Evolutionary conservation across 2,888 invertebrate genomes (phyloP).

Genomic region (Drosophila robusta): DNA sequence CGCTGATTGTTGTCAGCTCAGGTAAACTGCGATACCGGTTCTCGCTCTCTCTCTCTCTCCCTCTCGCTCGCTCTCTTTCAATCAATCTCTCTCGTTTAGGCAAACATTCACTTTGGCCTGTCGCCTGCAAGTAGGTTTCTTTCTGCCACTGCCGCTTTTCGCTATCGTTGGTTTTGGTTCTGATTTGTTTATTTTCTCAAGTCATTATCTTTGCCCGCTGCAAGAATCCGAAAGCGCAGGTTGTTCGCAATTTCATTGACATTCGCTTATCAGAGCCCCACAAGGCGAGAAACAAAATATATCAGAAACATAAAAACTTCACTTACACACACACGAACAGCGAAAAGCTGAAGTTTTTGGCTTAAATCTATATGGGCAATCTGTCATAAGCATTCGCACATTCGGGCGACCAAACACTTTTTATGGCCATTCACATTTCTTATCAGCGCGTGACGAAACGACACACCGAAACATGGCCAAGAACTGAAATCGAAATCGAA

Average conservation of each 20-base stretch:
- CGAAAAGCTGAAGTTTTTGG: constrained; percentile 2
- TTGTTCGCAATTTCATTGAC: constrained; percentile 40
- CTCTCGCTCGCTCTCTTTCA: constrained; percentile 9
- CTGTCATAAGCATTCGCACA: constrained; percentile 32
- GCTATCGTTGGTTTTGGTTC: constrained; percentile 38
- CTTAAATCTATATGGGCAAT: constrained; percentile 7
- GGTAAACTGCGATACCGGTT: constrained; percentile 49
- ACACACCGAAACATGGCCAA: constrained; percentile 29
- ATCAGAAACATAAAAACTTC: not conserved
- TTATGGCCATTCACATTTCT: constrained; percentile 44
- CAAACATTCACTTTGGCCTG: constrained; percentile 4
- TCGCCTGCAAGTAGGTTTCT: constrained; percentile 7
- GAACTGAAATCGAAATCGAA: constrained; percentile 35
- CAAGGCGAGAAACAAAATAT: not conserved
- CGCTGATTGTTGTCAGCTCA: constrained; percentile 68
- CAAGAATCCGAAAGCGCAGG: constrained; percentile 30
- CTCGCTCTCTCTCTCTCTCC: constrained; percentile 10
- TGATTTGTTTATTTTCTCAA: constrained; percentile 44
- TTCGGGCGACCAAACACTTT: constrained; percentile 32
- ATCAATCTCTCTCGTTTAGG: not conserved
- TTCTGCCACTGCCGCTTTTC: not conserved
- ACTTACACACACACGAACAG: constrained; percentile 35
- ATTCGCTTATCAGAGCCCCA: constrained; percentile 31
- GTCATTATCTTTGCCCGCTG: constrained; percentile 41
- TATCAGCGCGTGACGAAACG: constrained; percentile 42